These are phyloP conservation scores for Chionis minor DNA, from an alignment of 2,113 vertebrate genomes.

Conservation along the genomic window DNA sequence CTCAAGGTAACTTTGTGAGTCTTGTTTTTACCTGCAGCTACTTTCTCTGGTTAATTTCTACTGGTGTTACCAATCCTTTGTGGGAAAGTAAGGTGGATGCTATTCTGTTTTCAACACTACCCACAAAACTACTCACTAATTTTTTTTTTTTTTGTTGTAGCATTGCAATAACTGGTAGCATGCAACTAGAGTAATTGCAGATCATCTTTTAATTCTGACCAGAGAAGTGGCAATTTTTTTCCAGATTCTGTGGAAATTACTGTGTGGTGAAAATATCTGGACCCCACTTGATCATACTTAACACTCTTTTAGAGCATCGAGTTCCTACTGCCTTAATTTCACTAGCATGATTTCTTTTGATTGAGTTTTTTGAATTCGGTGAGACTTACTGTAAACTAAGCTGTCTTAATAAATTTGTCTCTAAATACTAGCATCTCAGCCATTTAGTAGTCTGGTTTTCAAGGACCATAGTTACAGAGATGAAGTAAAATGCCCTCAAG, in stretches of 20 bases:
- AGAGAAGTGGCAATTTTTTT: not conserved
- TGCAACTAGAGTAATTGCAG: not conserved
- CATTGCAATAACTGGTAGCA: not conserved
- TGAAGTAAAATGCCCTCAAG: not conserved
- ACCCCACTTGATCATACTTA: not conserved
- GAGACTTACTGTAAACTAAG: not conserved
- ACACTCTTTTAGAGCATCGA: not conserved
- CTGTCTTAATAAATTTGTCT: not conserved
- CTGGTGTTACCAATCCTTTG: not conserved
- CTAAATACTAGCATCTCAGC: not conserved
- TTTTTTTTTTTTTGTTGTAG: not conserved
- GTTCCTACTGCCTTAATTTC: not conserved
- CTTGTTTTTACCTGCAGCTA: not conserved
- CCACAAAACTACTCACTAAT: not conserved
- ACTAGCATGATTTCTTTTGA: not conserved
- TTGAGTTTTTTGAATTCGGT: not conserved
- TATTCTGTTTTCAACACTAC: not conserved
- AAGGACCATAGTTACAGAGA: not conserved
- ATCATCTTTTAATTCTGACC: not conserved
- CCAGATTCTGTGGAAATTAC: not conserved
- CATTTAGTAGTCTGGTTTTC: not conserved
- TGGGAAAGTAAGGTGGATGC: not conserved
- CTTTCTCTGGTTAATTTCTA: not conserved
- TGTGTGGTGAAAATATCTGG: not conserved
- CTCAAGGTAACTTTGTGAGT: not conserved